These are phyloP conservation scores for Sebastolobus altivelis DNA, from an alignment of 2,797 vertebrate species.

Conservation along the genomic window DNA sequence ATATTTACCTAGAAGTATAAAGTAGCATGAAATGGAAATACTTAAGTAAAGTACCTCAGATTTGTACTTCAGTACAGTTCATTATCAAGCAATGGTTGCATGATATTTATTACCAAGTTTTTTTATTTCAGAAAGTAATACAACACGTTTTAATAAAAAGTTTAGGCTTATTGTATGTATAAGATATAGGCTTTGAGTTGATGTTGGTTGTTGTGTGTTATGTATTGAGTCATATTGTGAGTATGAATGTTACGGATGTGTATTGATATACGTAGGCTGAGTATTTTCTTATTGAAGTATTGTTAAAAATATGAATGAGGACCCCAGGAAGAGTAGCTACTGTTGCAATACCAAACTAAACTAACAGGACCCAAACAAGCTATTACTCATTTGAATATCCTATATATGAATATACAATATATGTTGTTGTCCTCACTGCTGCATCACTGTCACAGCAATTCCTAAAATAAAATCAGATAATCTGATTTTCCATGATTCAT, in stretches of 20 bases:
- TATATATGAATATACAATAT: too few relatives aligned
- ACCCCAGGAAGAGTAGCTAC: not conserved
- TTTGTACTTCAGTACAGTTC: not conserved
- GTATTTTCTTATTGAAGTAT: not conserved
- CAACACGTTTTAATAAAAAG: not conserved
- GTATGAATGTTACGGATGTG: not conserved
- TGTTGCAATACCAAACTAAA: not conserved
- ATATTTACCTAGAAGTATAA: too few relatives aligned
- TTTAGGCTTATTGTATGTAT: not conserved
- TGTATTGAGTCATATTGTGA: not conserved
- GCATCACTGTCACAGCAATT: not conserved
- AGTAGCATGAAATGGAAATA: too few relatives aligned
- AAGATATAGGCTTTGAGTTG: not conserved
- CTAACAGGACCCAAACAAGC: too few relatives aligned
- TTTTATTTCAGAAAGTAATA: not conserved
- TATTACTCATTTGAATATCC: too few relatives aligned
- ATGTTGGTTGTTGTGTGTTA: not conserved
- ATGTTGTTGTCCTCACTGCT: not conserved
- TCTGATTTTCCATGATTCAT: constrained; percentile 10
- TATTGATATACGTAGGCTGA: not conserved
- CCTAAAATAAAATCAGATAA: constrained; percentile 32
- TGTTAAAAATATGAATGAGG: not conserved
- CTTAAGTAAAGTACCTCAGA: too few relatives aligned
- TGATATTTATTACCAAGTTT: too few relatives aligned
- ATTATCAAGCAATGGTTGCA: not conserved